These are phyloP conservation scores for Procapra przewalskii DNA, from an alignment of 2,113 vertebrate genomes.

Conservation along the genomic window DNA sequence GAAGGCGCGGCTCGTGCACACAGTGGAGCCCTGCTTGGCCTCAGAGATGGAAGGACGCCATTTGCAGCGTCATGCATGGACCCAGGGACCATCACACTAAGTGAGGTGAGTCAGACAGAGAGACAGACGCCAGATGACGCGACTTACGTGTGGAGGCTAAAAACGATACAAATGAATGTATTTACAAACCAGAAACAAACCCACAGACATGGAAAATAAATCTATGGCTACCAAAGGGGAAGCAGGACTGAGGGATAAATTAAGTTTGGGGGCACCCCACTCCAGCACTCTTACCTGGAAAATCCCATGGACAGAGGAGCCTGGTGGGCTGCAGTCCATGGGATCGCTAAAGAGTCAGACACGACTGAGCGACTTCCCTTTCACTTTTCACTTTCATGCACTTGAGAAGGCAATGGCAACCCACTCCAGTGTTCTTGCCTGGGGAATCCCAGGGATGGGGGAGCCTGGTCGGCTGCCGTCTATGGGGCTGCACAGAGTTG, in stretches of 20 bases:
- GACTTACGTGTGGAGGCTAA: neutral
- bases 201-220: neutral
- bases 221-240: neutral
- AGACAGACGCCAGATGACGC: rapidly evolving
- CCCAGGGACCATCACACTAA: neutral
- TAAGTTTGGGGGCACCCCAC: neutral
- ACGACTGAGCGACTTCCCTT: too few species aligned
- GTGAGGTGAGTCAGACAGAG: neutral
- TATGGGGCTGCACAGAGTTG: too few species aligned
- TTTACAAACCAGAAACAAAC: neutral
- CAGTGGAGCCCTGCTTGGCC: neutral
- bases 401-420: too few species aligned
- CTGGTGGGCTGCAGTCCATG: too few species aligned
- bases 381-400: too few species aligned
- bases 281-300: too few species aligned
- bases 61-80: neutral
- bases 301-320: too few species aligned
- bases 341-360: too few species aligned
- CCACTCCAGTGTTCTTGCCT: too few species aligned
- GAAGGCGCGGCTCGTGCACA: rapidly evolving
- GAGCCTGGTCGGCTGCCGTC: too few species aligned
- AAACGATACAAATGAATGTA: neutral
- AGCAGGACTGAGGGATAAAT: neutral
- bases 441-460: too few species aligned
- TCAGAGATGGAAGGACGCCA: neutral